Base-by-base conservation (phyloP, 1,140 invertebrate genomes). In the Caenorhabditis briggsae region DNA sequence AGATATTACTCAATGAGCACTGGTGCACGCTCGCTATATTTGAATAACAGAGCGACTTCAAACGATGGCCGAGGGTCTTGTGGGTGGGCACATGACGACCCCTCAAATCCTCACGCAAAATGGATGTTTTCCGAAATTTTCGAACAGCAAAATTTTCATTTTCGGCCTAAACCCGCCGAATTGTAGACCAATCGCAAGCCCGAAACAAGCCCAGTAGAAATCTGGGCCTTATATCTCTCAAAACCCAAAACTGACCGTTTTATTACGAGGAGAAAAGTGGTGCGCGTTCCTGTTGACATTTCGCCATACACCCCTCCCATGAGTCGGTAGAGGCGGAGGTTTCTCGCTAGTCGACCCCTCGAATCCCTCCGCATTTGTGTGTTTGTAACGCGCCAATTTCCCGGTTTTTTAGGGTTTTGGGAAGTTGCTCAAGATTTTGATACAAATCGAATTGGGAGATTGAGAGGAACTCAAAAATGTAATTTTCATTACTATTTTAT, bases 41-140 rank as follows among this genome's bases (percentile, higher is more conserved):
- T 50, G 70, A 78, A 78, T 78, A 78, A 78, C 70, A 78, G 70
- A 78, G 70, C 70, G 70, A 78, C 70, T 78, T 53, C 20, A 50
- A 78, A 53, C 50, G 70, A 78, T 46, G 70, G 53, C 14, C 70
- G 46, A 50, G 70, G 18, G 70, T 11, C 70, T 78, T 18, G 70
- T 78, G 70, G 70, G 70, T 78, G 70, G n/a, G 7, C 14, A 23
- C 11, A 5, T 23, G 70, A 20, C 46, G n/a, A 5, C 70, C 70
- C 70, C 70, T 50, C 11, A 11, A 53, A 50, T 18, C 12, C 70
- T 12, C 23, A 12, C 70, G 70, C 70, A 78, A 50, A 53, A 23
- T 23, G 6, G 23, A 53, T 78, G 70, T 78, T 78, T 78, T 78
- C 70, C 33, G 11, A 41, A 23, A 18, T 12, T 53, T 25, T 78